Conservation (phyloP, 2,113 vertebrate species). For the Turdus rufiventris region DNA sequence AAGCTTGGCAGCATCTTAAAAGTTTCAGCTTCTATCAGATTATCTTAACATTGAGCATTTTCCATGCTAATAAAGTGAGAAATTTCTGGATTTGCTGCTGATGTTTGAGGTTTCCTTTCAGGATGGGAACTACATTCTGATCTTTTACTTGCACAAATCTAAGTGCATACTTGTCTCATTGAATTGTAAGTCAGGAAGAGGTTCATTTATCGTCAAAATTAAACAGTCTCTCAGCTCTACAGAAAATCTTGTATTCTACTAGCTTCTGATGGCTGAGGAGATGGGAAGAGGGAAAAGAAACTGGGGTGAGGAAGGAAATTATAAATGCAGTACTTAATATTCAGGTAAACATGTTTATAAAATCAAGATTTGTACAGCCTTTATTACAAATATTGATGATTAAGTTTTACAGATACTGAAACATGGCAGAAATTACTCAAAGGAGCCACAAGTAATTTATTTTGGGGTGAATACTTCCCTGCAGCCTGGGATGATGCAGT, state of each 20-base stretch:
- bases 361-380: background rate
- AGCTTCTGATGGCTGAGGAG: background rate
- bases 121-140: background rate
- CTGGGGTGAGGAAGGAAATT: background rate
- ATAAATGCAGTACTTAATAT: background rate
- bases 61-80: background rate
- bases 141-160: background rate
- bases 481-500: background rate
- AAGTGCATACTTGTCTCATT: background rate
- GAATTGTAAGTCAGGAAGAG: background rate
- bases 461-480: background rate
- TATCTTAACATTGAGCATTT: background rate
- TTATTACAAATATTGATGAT: background rate
- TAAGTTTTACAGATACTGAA: background rate
- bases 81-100: background rate
- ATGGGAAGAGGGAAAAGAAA: background rate
- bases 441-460: background rate
- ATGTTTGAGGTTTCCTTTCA: background rate
- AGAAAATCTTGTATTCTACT: background rate
- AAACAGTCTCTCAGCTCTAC: background rate
- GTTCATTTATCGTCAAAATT: background rate
- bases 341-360: background rate
- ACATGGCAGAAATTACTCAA: background rate
- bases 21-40: background rate
- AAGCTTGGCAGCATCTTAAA: background rate